These are phyloP conservation scores for Habropoda laboriosa DNA, from an alignment of 1,140 invertebrate species.

Conservation along the genomic window DNA sequence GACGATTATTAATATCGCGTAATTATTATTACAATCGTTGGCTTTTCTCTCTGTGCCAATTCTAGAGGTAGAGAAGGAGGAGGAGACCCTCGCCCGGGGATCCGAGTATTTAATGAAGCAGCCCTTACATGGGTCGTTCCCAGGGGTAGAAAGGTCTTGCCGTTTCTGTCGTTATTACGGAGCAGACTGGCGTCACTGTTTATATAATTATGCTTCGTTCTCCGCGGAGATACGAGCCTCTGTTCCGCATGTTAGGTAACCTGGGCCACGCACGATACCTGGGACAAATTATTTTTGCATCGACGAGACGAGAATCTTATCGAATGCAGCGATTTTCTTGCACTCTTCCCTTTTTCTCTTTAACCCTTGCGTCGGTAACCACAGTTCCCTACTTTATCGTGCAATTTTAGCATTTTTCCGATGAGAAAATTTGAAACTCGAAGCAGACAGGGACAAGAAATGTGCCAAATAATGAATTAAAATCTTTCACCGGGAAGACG, in stretches of 20 bases:
- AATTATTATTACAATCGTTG: conserved; percentile 66
- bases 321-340: no score
- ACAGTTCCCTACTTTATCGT: no score
- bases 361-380: no score
- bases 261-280: conserved; percentile 10
- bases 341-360: no score
- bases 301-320: no score
- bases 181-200: conserved; percentile 62
- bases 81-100: conserved; percentile 39
- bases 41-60: conserved; percentile 53
- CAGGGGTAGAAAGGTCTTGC: conserved; percentile 42
- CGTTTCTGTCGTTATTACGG: conserved; percentile 60
- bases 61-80: conserved; percentile 33
- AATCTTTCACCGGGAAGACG: no score
- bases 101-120: conserved; percentile 67
- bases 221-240: conserved; percentile 35
- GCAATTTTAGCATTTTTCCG: no score
- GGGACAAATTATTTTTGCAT: no score
- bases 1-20: conserved; percentile 62
- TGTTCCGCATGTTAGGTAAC: conserved; percentile 38
- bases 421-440: no score
- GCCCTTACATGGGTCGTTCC: conserved; percentile 61
- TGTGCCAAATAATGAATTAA: no score
- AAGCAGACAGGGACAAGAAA: no score
- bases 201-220: conserved; percentile 64